Base-by-base conservation (phyloP, 1,140 invertebrate species). In the Ooceraea biroi region DNA sequence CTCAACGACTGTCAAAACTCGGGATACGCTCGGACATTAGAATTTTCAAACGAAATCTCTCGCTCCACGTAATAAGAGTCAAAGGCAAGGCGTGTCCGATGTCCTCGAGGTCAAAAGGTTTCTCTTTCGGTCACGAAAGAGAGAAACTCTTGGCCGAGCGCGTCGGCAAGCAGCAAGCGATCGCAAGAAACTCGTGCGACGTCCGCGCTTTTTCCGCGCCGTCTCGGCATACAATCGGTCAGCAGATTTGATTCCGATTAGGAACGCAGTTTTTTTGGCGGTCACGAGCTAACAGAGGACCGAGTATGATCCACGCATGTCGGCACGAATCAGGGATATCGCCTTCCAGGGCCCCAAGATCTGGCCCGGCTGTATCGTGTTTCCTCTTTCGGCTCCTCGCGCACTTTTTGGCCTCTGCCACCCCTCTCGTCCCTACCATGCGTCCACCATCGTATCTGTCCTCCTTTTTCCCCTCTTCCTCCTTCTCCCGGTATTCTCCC, bases 311-410 rank as follows among this genome's bases (percentile, higher is more conserved):
- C 88, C 90, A 87, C 82, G 89, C 83, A 88, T 87, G 92, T 90
- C 93, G 92, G 92, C 91, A 85, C 85, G 90, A 93, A 91, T 93
- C 93, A 94, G 93, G 90, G 92, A 92, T 94, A 94, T 94, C 93
- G 91, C 91, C 88, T 94, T 93, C 91, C 92, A 88, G 68, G 85
- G 83, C 84, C 88, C 73, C 83, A 50, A 88, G 88, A 89, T 87
- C 84, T 86, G 80, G 27, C 84, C 86, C 87, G 88, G 88, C 92
- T 92, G 92, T 90, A 94, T 94, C 92, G 87, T 90, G 90, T 94
- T 94, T 92, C 93, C 72, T 69, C 27, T 48, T 36, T 58, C 36
- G 55, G 22, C 61, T 76, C 72, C 76, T 77, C 73, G 48, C 27
- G 48, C 80, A 89, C 84, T 89, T 89, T 90, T 89, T 86, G 68